Evolutionary conservation across 2,113 vertebrate species (phyloP), one percentile per base, ranked within the genome.

Genomic region (Gadus macrocephalus): DNA sequence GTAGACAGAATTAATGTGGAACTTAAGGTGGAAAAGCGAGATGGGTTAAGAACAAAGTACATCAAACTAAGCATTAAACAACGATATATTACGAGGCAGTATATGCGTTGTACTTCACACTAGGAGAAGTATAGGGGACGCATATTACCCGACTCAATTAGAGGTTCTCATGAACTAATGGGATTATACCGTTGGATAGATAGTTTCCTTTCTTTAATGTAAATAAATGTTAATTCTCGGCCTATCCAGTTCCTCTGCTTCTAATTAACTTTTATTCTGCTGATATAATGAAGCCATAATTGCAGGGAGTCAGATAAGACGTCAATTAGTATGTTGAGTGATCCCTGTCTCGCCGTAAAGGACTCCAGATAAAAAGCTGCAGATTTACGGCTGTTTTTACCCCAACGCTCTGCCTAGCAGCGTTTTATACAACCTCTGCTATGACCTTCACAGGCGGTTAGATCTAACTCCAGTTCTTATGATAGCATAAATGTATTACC

Each of bases 231-330:
- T 78, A 88, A 85, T 79, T 89, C 87, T 86, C n/a, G 85, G 80
- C 86, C 80, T 74, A 88, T 86, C 78, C 77, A 81, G 73, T 74
- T 78, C 83, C 85, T 83, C 81, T 84, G 85, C 83, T 88, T 82
- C 88, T 88, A 86, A 86, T 88, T 89, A 87, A 84, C 88, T 85
- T 87, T 25, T 88, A 83, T 88, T 89, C 86, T 76, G 78, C 80
- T 79, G 85, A 87, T 87, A 85, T 89, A 89, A 89, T 88, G 84
- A 88, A 87, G 85, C 85, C 84, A 83, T 88, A 82, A 87, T 89
- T 82, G 81, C 70, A 0, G 85, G 86, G 78, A 85, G 82, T 88
- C 83, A 88, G 85, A 89, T 85, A 86, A 85, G 84, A 86, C 87
- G 85, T 86, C 85, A 86, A 82, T 87, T 88, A 88, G 82, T 86